Percentiles rank a stretch among this genome's conserved stretches.
These are phyloP conservation scores for Rhinoraja longicauda DNA, from an alignment of 2,797 vertebrate species.

Conservation along the genomic window DNA sequence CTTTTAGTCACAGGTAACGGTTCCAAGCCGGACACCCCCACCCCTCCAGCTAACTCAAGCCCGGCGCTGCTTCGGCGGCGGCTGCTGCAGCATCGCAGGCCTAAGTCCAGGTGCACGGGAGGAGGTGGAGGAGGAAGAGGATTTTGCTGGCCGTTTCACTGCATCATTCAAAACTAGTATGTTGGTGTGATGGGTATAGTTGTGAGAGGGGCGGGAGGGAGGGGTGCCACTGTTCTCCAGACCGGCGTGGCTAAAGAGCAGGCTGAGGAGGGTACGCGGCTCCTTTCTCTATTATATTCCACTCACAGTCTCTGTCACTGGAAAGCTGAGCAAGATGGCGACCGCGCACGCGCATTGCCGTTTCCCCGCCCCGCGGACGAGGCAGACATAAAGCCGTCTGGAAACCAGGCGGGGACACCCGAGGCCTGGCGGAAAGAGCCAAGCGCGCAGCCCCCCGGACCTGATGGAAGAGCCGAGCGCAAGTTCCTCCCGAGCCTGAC, in stretches of 20 bases:
- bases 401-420: neutral
- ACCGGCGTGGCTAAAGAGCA: neutral
- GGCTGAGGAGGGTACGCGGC: neutral
- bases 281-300: neutral
- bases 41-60: neutral
- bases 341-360: neutral
- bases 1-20: neutral
- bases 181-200: neutral
- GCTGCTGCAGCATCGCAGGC: conserved; percentile 4
- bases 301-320: conserved; percentile 26
- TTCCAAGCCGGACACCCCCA: neutral
- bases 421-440: neutral
- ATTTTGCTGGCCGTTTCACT: neutral
- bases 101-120: neutral
- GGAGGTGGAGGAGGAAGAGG: neutral
- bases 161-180: conserved; percentile 26
- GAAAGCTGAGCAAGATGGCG: conserved; percentile 33
- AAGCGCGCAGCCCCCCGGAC: neutral
- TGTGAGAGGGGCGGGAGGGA: neutral
- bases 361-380: neutral
- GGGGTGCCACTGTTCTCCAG: conserved; percentile 28
- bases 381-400: conserved; percentile 38
- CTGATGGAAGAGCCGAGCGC: neutral
- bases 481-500: neutral
- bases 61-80: neutral